phyloP scores from a whole-genome alignment of 2,797 vertebrate genomes.

The Lacerta agilis region DNA sequence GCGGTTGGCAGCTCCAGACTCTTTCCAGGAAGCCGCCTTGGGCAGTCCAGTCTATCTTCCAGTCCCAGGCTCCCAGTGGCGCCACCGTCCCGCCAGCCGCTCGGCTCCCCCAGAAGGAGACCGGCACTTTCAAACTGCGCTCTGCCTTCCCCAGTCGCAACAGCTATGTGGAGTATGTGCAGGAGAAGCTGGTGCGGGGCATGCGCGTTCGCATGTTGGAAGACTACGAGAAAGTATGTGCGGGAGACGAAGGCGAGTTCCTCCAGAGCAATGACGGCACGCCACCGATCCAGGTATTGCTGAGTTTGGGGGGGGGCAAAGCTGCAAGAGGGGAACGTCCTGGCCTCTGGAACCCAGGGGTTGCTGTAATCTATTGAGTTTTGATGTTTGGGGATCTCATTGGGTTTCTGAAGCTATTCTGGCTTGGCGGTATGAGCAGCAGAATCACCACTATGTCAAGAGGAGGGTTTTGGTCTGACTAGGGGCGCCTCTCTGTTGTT shows the following conservation, averaged over 20 bases:
- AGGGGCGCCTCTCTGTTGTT: no score
- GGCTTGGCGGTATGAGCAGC: neutral
- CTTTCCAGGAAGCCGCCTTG: neutral
- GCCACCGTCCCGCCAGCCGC: slow-evolving; percentile 33
- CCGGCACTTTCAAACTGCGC: slow-evolving; percentile 76
- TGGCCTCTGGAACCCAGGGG: neutral
- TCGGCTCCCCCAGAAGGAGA: slow-evolving; percentile 12
- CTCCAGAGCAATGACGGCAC: slow-evolving; percentile 89
- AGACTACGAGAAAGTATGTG: slow-evolving; percentile 88
- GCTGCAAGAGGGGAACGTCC: fast-evolving
- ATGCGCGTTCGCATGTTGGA: slow-evolving; percentile 93
- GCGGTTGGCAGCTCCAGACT: slow-evolving; percentile 66
- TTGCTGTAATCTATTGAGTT: neutral
- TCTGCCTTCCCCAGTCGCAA: slow-evolving; percentile 84
- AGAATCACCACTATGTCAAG: neutral
- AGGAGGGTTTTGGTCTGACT: neutral
- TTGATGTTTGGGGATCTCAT: neutral
- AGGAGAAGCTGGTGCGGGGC: slow-evolving; percentile 84
- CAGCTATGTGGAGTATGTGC: slow-evolving; percentile 89
- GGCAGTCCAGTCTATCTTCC: slow-evolving; percentile 81
- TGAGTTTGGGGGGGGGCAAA: neutral
- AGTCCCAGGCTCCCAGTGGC: slow-evolving; percentile 77
- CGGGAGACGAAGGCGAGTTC: slow-evolving; percentile 90
- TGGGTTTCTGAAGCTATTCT: neutral
- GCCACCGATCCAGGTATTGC: slow-evolving; percentile 88